Base-by-base conservation (phyloP, 2,113 vertebrate genomes). In the Platichthys flesus region DNA sequence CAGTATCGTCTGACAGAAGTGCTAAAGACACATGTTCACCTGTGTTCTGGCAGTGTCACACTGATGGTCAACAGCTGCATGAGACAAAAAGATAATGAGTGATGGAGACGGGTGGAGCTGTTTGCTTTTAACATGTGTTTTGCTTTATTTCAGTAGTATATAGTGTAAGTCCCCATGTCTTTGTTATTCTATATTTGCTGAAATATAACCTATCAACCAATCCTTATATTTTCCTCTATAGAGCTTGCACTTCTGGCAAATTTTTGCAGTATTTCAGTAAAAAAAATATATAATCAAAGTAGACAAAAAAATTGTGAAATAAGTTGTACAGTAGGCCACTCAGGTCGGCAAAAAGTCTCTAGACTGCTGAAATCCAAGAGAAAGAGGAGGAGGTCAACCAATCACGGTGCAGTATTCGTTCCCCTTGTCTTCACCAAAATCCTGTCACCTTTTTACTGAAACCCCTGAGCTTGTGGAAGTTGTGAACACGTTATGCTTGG, bases 1-100 rank as follows among this genome's bases (percentile, higher is more conserved):
- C 64, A 49, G 52, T 72, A 59, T 64, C 12, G 24, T 76, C 59
- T 74, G 81, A 80, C 73, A 47, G 58, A 26, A 76, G 57, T 16
- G 23, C 65, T 20, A 55, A 63, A 62, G 66, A 61, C 74, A 55
- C 69, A 52, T 20, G 24, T 54, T 83, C 52, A 57, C 76, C 49
- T 81, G 63, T 62, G 68, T 49, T 75, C 49, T 21, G 54, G 20
- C 55, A 26, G 64, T 40, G 45, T 49, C 78, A 49, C 66, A 58
- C 49, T 57, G 63, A 77, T 47, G 28, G 60, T 58, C 73, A 51
- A 64, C 67, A 58, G 68, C 60, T 76, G 62, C 60, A 3, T 8
- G 4, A 58, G 65, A 47, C 24, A 28, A 65, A 42, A 35, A 66
- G 57, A 85, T 71, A 35, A 83, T 74, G 47, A 83, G 58, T 47